Percentiles rank a stretch among this genome's conserved stretches.
Evolutionary conservation across 1,140 invertebrate species (phyloP).

Genomic region (Bombus vancouverensis): DNA sequence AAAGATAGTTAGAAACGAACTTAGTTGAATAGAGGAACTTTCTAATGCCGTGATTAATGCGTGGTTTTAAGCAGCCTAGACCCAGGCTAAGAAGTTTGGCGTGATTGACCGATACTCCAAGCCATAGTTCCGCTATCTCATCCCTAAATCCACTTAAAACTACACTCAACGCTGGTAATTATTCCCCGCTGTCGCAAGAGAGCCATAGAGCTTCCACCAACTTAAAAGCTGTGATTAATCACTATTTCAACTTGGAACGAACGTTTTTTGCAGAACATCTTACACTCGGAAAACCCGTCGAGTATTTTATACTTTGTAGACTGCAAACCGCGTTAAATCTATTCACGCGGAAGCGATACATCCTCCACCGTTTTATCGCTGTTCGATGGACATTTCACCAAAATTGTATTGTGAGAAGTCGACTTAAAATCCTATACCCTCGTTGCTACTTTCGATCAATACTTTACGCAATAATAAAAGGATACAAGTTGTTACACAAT

Average conservation of each 20-base stretch:
- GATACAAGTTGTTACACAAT: too few relatives aligned
- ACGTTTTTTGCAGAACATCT: neutral
- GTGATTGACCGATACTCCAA: neutral
- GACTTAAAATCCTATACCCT: neutral
- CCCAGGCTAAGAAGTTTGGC: neutral
- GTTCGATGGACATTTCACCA: neutral
- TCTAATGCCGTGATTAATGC: conserved; percentile 43
- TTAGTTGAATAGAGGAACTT: neutral
- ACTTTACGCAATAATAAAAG: neutral
- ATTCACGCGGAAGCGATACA: neutral
- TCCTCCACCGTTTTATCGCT: neutral
- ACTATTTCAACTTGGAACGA: neutral
- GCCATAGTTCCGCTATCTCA: conserved; percentile 20
- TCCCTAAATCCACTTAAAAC: conserved; percentile 1
- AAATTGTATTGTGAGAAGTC: neutral
- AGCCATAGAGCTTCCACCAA: neutral
- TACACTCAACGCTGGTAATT: conserved; percentile 8
- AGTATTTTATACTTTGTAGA: neutral
- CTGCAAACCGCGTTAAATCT: neutral
- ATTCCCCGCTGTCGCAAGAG: neutral
- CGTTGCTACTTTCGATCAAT: neutral
- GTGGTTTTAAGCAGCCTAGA: neutral
- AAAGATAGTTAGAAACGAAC: neutral
- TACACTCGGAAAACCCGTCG: neutral
- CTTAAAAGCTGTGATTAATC: conserved; percentile 7